Percentiles rank a stretch among this genome's conserved stretches.
Evolutionary conservation across 2,113 vertebrate species (phyloP).

Genomic region (Propithecus coquereli): DNA sequence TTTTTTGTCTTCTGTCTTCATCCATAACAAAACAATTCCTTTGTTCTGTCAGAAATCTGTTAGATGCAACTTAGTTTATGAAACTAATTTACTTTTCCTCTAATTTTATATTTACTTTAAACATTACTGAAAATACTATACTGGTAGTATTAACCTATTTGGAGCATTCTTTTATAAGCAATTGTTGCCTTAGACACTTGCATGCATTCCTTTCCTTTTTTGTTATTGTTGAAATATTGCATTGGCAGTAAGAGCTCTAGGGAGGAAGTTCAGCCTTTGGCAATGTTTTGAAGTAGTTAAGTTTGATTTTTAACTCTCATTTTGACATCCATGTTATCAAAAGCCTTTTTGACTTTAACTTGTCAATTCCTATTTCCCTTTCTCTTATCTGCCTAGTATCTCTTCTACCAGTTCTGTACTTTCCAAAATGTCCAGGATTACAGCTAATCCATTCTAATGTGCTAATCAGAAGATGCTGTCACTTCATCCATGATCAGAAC

Average conservation of each 20-base stretch:
- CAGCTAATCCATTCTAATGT: background rate
- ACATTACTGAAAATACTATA: background rate
- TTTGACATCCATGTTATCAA: background rate
- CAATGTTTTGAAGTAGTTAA: constrained; percentile 17
- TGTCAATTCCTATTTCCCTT: background rate
- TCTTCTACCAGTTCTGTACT: background rate
- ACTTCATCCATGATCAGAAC: background rate
- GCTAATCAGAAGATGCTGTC: constrained; percentile 22
- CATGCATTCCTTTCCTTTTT: background rate
- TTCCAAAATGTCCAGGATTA: background rate
- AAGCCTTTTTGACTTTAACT: constrained; percentile 29
- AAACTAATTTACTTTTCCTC: background rate
- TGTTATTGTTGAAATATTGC: background rate
- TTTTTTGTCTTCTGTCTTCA: constrained; percentile 7
- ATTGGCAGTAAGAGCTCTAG: background rate
- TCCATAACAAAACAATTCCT: constrained; percentile 16
- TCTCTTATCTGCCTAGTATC: background rate
- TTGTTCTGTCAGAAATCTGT: constrained; percentile 41
- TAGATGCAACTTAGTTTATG: background rate
- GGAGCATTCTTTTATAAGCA: background rate
- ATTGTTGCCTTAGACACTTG: background rate
- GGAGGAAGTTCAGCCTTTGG: background rate
- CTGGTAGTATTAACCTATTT: constrained; percentile 16
- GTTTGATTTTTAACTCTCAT: constrained; percentile 5
- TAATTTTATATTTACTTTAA: constrained; percentile 41